Conservation (phyloP, 2,888 invertebrate genomes). For the Corbicula japonica region DNA sequence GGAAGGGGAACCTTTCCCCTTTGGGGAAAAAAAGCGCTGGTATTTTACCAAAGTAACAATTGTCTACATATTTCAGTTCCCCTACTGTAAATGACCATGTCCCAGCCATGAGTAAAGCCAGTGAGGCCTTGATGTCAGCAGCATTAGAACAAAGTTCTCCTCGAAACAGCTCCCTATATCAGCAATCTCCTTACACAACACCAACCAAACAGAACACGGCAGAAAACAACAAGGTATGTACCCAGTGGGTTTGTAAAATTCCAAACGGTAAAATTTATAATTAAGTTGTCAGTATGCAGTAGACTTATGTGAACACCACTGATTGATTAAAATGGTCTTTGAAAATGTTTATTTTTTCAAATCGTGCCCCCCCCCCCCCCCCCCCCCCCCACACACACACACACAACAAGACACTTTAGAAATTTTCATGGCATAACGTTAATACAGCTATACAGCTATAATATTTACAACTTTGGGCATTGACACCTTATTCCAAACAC, state of each 20-base stretch:
- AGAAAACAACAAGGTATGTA: conserved; percentile 20
- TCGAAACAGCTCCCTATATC: conserved; percentile 54
- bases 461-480: no score
- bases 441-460: no score
- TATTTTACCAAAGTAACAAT: no score
- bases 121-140: conserved; percentile 75
- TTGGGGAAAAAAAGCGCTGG: no score
- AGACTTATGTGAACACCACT: neutral
- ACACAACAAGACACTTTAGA: no score
- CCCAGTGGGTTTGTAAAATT: neutral
- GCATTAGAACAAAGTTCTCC: conserved; percentile 72
- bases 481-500: no score
- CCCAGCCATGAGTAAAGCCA: conserved; percentile 62
- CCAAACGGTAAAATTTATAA: neutral
- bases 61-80: conserved; percentile 65
- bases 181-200: conserved; percentile 76
- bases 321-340: neutral
- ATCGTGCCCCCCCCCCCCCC: no score
- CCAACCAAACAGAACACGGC: conserved; percentile 79
- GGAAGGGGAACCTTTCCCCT: no score
- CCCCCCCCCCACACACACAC: no score
- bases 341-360: no score
- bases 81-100: conserved; percentile 73
- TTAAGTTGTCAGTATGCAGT: conserved; percentile 26
- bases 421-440: no score